Conservation (phyloP, 2,113 vertebrate species). For the Castor canadensis region DNA sequence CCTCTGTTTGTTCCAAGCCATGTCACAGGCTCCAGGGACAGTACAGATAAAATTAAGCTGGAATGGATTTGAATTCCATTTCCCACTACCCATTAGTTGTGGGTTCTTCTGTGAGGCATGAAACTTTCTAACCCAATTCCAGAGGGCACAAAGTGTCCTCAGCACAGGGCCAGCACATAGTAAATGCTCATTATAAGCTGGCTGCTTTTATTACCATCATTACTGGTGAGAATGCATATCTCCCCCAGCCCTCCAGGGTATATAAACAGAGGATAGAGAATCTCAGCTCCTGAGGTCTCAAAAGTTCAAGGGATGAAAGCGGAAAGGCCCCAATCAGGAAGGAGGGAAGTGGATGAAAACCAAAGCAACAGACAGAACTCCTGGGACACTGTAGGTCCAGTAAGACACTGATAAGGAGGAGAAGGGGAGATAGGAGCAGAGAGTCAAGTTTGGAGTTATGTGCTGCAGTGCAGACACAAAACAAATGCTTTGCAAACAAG, state of each 20-base stretch:
- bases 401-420: constrained; percentile 57
- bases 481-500: constrained; percentile 51
- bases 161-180: constrained; percentile 11
- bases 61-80: not conserved
- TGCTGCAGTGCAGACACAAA: constrained; percentile 59
- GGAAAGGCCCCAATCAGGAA: constrained; percentile 51
- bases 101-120: not conserved
- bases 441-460: constrained; percentile 57
- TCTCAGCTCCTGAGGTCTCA: constrained; percentile 28
- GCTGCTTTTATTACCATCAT: constrained; percentile 55
- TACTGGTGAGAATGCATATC: constrained; percentile 42
- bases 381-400: constrained; percentile 8
- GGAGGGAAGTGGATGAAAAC: constrained; percentile 67
- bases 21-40: not conserved
- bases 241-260: not conserved
- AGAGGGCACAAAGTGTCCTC: not conserved
- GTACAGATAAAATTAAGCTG: not conserved
- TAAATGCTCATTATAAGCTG: constrained; percentile 55
- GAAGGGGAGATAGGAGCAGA: constrained; percentile 11
- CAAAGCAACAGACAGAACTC: constrained; percentile 67
- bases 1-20: not conserved
- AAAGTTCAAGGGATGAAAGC: constrained; percentile 69
- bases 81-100: not conserved
- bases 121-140: not conserved
- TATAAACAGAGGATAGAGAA: constrained; percentile 33